Evolutionary conservation across 2,797 vertebrate species (phyloP).

Genomic region (Phalanger gymnotis): DNA sequence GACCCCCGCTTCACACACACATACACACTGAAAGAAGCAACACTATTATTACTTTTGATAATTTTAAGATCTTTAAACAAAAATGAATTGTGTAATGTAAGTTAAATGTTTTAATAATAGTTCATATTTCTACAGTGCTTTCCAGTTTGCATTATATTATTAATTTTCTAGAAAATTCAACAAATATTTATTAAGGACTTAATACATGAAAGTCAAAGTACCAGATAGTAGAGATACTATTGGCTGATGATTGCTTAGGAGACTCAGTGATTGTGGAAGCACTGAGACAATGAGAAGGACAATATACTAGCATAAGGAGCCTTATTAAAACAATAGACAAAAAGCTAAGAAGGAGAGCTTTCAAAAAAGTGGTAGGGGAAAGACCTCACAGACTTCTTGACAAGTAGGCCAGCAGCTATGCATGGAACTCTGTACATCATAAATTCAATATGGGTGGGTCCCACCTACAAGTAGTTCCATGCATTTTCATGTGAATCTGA

Average conservation of each 20-base stretch:
- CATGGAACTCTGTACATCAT: not conserved
- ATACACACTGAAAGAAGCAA: not conserved
- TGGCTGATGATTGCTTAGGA: not conserved
- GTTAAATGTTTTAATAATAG: not conserved
- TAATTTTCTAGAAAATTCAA: not conserved
- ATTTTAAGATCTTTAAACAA: not conserved
- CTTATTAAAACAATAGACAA: not conserved
- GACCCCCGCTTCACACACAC: no score
- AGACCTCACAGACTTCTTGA: not conserved
- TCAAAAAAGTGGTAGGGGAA: not conserved
- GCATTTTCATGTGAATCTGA: not conserved
- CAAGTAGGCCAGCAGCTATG: not conserved
- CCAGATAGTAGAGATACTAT: not conserved
- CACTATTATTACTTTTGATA: not conserved
- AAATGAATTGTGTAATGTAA: not conserved
- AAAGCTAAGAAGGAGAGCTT: not conserved
- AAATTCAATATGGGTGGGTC: not conserved
- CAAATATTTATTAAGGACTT: not conserved
- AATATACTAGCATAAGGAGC: not conserved
- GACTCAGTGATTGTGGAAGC: not conserved
- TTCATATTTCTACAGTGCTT: not conserved
- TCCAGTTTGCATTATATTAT: not conserved
- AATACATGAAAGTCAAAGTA: not conserved
- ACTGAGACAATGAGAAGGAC: not conserved
- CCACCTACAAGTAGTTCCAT: not conserved